phyloP scores from a whole-genome alignment of 2,888 invertebrate species.

The Xylota sylvarum region DNA sequence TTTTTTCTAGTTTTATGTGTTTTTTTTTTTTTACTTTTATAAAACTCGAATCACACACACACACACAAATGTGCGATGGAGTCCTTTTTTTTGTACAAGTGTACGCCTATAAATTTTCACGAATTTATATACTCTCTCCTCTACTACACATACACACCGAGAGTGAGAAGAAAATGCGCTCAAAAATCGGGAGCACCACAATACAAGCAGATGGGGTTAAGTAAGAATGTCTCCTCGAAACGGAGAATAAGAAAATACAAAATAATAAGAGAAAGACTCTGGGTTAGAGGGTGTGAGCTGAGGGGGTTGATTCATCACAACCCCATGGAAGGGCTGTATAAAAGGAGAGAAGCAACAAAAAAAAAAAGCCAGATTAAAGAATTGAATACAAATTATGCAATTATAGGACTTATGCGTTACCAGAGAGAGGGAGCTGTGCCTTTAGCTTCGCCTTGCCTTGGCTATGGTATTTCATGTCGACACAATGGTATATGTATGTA shows the following conservation, averaged over 20 bases:
- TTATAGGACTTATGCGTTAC: constrained; percentile 79
- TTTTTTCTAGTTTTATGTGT: constrained; percentile 10
- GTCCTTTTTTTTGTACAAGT: constrained; percentile 2
- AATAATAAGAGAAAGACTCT: constrained; percentile 28
- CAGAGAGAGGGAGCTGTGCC: not conserved
- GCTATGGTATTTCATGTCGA: constrained; percentile 7
- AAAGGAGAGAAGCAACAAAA: not conserved
- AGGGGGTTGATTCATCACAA: constrained; percentile 49
- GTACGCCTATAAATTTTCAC: constrained; percentile 65
- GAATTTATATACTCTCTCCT: constrained; percentile 30
- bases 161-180: constrained; percentile 31
- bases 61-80: not conserved
- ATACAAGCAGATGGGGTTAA: constrained; percentile 68
- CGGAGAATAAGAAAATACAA: constrained; percentile 55
- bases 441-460: constrained; percentile 7
- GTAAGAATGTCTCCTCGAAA: constrained; percentile 52
- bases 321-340: not conserved
- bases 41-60: not conserved
- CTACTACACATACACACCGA: not conserved
- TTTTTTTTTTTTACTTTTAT: constrained; percentile 14
- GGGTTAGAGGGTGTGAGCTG: constrained; percentile 7
- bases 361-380: constrained; percentile 77
- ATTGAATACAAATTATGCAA: constrained; percentile 84
- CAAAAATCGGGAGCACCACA: constrained; percentile 58
- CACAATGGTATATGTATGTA: not conserved